Conservation (phyloP, 2,888 invertebrate species). For the Stratiomys singularior region DNA sequence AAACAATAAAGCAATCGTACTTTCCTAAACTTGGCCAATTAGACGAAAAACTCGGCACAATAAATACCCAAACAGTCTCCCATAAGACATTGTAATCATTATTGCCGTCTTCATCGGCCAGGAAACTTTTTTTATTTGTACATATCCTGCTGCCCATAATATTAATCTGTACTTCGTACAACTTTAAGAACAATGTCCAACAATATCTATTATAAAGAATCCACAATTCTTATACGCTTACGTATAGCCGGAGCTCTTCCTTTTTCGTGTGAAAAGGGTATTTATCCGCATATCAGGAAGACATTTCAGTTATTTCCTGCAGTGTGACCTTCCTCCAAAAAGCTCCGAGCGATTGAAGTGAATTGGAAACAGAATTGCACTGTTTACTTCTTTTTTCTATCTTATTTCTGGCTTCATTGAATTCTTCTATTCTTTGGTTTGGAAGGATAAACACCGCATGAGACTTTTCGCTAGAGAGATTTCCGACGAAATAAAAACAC, state of each 20-base stretch:
- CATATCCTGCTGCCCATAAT: constrained; percentile 15
- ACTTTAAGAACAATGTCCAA: constrained; percentile 19
- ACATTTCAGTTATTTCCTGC: constrained; percentile 43
- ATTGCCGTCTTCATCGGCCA: constrained; percentile 9
- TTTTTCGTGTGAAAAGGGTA: constrained; percentile 43
- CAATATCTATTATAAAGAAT: neutral
- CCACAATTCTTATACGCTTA: neutral
- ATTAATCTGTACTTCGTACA: constrained; percentile 27
- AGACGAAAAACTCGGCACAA: constrained; percentile 12
- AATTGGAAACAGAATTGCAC: constrained; percentile 47
- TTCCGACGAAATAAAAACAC: constrained; percentile 5
- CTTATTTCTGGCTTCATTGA: constrained; percentile 9
- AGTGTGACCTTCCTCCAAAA: constrained; percentile 28
- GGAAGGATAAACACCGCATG: constrained; percentile 36
- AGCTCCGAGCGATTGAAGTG: constrained; percentile 22
- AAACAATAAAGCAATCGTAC: neutral
- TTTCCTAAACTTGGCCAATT: constrained; percentile 16
- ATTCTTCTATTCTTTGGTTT: constrained; percentile 35
- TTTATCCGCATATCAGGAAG: constrained; percentile 43
- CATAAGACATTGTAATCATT: constrained; percentile 1
- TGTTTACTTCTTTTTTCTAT: constrained; percentile 46
- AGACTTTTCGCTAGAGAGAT: constrained; percentile 30
- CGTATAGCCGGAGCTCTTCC: neutral
- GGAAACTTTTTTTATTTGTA: constrained; percentile 5
- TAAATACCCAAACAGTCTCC: constrained; percentile 12